A percentile compares a stretch with the other conserved stretches of the same genome.
Evolutionary conservation across 2,113 vertebrate species (phyloP).

Genomic region (Corythornis madagascariensis): DNA sequence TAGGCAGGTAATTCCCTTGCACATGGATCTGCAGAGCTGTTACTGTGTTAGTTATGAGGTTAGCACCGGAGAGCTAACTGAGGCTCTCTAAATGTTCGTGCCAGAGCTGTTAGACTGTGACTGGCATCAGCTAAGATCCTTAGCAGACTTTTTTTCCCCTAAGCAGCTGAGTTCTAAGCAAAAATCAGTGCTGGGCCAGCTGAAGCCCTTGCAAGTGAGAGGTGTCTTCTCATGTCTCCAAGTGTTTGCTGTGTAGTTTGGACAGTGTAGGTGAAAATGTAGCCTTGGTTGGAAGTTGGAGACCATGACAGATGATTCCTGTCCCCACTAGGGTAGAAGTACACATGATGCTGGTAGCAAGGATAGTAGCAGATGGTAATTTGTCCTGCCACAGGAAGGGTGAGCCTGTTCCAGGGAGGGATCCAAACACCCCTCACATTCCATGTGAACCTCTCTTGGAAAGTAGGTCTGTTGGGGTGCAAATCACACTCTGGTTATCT

Average conservation of each 20-base stretch:
- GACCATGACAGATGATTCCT: background rate
- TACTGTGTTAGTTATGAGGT: background rate
- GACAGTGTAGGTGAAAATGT: background rate
- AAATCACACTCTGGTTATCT: background rate
- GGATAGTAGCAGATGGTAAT: background rate
- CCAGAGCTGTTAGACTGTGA: background rate
- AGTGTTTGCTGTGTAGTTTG: background rate
- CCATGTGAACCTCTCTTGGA: background rate
- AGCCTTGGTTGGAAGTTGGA: background rate
- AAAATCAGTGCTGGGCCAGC: background rate
- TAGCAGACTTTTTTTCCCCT: background rate
- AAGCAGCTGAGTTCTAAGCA: background rate
- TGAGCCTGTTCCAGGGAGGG: background rate
- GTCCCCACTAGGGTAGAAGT: accelerated
- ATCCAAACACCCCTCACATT: background rate
- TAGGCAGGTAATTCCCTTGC: background rate
- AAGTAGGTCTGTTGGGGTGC: background rate
- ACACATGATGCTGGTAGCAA: background rate
- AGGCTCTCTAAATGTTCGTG: background rate
- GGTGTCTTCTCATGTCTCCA: background rate
- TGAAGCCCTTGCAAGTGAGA: background rate
- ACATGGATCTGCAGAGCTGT: background rate
- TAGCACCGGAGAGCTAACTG: background rate
- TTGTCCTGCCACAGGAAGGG: background rate
- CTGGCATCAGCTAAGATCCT: background rate